Conservation (phyloP, 2,113 vertebrate genomes). For the Pyrgilauda ruficollis region DNA sequence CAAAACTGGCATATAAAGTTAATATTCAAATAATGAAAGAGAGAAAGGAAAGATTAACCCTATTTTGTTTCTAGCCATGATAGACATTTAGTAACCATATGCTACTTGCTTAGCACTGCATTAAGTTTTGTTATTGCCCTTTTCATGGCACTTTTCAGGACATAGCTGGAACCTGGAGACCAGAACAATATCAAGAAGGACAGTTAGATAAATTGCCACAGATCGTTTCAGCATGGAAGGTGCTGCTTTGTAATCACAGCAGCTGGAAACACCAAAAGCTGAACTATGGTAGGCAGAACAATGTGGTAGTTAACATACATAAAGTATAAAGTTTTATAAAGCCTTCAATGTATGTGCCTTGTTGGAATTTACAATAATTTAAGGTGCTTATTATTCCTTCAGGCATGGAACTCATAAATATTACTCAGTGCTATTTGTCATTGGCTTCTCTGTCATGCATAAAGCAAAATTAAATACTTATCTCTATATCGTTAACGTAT, state of each 20-base stretch:
- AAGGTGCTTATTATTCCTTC: slow-evolving; percentile 48
- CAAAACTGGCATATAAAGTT: background rate
- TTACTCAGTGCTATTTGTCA: slow-evolving; percentile 58
- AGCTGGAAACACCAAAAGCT: background rate
- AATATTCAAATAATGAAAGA: background rate
- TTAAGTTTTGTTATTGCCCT: background rate
- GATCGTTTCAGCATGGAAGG: background rate
- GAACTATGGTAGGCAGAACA: background rate
- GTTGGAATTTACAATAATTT: slow-evolving; percentile 64
- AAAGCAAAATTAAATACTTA: slow-evolving; percentile 65
- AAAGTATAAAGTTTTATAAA: slow-evolving; percentile 52
- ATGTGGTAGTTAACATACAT: background rate
- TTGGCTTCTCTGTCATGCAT: slow-evolving; percentile 62
- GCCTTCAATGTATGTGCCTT: slow-evolving; percentile 43
- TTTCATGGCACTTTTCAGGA: background rate
- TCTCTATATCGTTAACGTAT: slow-evolving; percentile 62
- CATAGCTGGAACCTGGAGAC: background rate
- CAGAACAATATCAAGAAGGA: background rate
- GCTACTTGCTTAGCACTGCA: background rate
- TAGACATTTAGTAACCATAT: background rate
- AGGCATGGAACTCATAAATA: slow-evolving; percentile 66
- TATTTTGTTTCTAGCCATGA: background rate
- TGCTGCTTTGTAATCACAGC: background rate
- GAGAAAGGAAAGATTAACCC: background rate
- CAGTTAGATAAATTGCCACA: background rate